phyloP scores from a whole-genome alignment of 37 sponge, comb jelly and placozoan species.

The Bolinopsis microptera region DNA sequence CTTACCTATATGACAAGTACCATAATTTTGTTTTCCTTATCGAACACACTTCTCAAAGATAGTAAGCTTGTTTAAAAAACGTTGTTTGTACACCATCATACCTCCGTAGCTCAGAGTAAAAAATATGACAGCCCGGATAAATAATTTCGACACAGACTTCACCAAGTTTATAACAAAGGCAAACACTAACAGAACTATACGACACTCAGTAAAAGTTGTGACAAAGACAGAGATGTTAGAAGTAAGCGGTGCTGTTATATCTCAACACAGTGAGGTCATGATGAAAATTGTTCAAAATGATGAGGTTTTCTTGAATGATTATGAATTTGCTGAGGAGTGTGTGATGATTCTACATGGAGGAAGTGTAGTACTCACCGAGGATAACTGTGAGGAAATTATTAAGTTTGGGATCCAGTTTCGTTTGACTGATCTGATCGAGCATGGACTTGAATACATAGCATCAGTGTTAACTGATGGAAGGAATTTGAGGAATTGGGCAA shows the following conservation, averaged over 20 bases:
- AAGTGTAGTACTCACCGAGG: neutral
- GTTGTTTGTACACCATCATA: too few species aligned
- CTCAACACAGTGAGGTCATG: neutral
- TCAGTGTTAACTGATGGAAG: too few species aligned
- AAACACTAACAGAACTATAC: too few species aligned
- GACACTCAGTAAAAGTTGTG: neutral
- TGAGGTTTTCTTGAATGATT: neutral
- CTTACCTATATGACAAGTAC: too few species aligned
- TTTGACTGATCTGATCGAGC: neutral
- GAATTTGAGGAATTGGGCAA: too few species aligned
- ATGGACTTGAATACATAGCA: too few species aligned
- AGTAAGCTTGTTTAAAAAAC: too few species aligned
- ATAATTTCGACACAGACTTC: neutral
- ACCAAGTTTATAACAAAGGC: neutral
- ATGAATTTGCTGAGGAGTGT: neutral
- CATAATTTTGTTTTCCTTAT: too few species aligned
- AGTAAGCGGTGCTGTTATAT: neutral
- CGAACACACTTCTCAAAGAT: too few species aligned
- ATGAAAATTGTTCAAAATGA: neutral
- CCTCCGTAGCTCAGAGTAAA: too few species aligned
- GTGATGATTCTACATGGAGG: neutral
- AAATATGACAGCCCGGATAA: neutral
- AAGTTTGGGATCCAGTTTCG: slow-evolving; percentile 12
- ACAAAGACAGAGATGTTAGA: neutral
- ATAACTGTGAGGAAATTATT: neutral